phyloP scores from a whole-genome alignment of 2,797 vertebrate species.

The Ciconia nigra region DNA sequence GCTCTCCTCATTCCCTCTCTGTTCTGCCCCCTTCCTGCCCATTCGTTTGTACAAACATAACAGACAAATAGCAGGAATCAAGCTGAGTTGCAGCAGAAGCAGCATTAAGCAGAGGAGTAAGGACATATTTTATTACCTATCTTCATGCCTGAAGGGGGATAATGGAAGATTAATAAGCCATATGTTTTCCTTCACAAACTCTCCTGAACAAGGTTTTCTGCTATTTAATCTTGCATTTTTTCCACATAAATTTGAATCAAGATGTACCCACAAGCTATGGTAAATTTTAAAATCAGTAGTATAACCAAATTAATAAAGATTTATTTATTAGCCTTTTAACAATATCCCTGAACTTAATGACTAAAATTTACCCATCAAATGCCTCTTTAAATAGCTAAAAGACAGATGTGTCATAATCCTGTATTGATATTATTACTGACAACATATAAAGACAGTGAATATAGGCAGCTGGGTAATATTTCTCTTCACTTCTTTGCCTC shows the following conservation, averaged over 20 bases:
- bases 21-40: neutral
- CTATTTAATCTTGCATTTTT: neutral
- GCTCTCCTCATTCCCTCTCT: neutral
- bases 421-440: neutral
- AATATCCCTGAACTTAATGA: neutral
- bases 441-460: neutral
- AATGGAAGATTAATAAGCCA: neutral
- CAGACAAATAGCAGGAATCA: neutral
- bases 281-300: neutral
- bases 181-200: neutral
- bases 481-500: neutral
- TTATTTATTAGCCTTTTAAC: neutral
- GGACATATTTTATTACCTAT: neutral
- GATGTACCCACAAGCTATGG: neutral
- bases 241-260: neutral
- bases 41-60: neutral
- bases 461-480: neutral
- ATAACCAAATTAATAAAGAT: neutral
- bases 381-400: neutral
- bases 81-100: neutral
- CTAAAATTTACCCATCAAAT: neutral
- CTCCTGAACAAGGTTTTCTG: neutral
- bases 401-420: neutral
- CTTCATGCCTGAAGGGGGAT: neutral
- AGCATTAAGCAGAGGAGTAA: neutral